phyloP scores from a whole-genome alignment of 2,113 vertebrate genomes.

The Perccottus glenii region DNA sequence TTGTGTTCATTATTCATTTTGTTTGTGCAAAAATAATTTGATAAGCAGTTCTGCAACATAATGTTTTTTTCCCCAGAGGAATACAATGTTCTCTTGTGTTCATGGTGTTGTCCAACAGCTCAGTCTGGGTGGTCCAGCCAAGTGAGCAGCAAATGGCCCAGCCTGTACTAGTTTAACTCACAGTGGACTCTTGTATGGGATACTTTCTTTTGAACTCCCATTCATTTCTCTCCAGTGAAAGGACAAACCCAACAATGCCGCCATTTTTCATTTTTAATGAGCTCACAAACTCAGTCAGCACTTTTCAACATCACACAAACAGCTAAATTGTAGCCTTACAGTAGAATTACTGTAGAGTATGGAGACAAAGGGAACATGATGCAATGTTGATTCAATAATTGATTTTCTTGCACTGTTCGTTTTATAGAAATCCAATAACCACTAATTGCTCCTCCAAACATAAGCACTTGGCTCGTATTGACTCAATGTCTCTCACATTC shows the following conservation, averaged over 20 bases:
- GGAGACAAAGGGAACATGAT: slow-evolving; percentile 42
- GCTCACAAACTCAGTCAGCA: slow-evolving; percentile 62
- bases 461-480: slow-evolving; percentile 44
- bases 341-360: slow-evolving; percentile 33
- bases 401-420: slow-evolving; percentile 46
- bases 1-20: slow-evolving; percentile 46
- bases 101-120: slow-evolving; percentile 19
- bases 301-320: slow-evolving; percentile 55
- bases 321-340: slow-evolving; percentile 11
- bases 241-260: slow-evolving; percentile 60
- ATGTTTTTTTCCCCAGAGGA: slow-evolving; percentile 35
- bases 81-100: slow-evolving; percentile 66
- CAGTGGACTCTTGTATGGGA: slow-evolving; percentile 53
- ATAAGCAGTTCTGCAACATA: slow-evolving; percentile 38
- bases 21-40: slow-evolving; percentile 40
- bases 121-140: slow-evolving; percentile 67
- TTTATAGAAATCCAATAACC: slow-evolving; percentile 57
- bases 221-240: slow-evolving; percentile 46
- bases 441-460: slow-evolving; percentile 65
- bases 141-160: slow-evolving; percentile 49
- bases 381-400: slow-evolving; percentile 54
- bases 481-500: slow-evolving; percentile 42
- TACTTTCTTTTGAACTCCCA: slow-evolving; percentile 38
- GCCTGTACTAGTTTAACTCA: slow-evolving; percentile 49
- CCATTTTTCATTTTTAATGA: slow-evolving; percentile 67